phyloP scores from a whole-genome alignment of 2,797 vertebrate genomes.

The Saxicola maurus region DNA sequence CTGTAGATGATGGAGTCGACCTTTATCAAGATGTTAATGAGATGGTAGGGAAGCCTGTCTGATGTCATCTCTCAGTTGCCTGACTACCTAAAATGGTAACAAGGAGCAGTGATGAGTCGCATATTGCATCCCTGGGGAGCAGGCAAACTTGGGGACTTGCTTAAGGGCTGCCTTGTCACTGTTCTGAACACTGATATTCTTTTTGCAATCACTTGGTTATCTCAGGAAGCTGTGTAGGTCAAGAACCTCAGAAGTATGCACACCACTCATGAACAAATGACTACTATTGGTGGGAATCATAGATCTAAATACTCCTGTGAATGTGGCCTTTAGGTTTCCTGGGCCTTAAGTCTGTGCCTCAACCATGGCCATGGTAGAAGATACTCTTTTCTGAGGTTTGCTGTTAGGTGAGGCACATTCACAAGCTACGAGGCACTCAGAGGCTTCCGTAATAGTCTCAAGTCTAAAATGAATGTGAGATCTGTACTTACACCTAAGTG shows the following conservation, averaged over 20 bases:
- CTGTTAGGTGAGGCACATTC: neutral
- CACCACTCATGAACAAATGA: neutral
- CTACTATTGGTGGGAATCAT: neutral
- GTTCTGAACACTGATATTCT: neutral
- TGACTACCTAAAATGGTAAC: conserved; percentile 30
- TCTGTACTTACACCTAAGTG: neutral
- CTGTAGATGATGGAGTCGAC: neutral
- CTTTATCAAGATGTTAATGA: conserved; percentile 36
- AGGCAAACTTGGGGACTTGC: neutral
- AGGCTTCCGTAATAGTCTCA: neutral
- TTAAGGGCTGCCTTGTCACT: neutral
- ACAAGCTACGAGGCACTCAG: neutral
- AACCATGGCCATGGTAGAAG: neutral
- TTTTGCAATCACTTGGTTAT: neutral
- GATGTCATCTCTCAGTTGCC: conserved; percentile 20
- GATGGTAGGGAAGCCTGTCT: conserved; percentile 1
- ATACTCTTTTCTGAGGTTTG: neutral
- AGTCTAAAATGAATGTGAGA: neutral
- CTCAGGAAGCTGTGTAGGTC: neutral
- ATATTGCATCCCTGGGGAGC: neutral
- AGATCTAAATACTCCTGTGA: neutral
- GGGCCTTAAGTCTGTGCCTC: neutral
- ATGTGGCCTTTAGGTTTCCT: neutral
- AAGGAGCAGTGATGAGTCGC: neutral
- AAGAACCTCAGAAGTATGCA: neutral